A percentile compares a stretch with the other conserved stretches of the same genome.
Conservation (phyloP, 2,797 vertebrate genomes). For the Argyrosomus regius region DNA sequence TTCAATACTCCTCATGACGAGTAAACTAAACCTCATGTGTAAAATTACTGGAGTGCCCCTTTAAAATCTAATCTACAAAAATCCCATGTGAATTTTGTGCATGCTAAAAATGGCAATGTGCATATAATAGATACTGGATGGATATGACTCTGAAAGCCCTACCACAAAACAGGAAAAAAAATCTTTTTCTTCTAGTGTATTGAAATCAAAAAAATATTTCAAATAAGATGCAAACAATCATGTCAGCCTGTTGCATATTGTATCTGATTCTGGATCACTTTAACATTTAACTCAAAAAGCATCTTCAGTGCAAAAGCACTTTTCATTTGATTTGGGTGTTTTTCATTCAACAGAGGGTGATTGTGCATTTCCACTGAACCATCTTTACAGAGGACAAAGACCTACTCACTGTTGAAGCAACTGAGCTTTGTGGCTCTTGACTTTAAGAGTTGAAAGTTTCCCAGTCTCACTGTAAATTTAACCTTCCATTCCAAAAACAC, state of each 20-base stretch:
- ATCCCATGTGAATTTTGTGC: background rate
- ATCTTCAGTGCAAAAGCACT: conserved; percentile 17
- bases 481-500: conserved; percentile 60
- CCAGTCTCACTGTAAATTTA: conserved; percentile 52
- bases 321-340: conserved; percentile 37
- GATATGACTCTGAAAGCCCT: conserved; percentile 11
- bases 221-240: conserved; percentile 23
- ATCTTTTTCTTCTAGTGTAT: background rate
- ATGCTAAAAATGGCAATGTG: conserved; percentile 7
- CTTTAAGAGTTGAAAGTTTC: conserved; percentile 44
- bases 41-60: background rate
- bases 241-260: conserved; percentile 11
- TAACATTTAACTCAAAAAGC: conserved; percentile 22
- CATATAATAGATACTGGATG: background rate
- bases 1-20: background rate
- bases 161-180: background rate
- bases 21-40: background rate
- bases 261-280: conserved; percentile 25
- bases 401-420: conserved; percentile 39
- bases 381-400: conserved; percentile 65
- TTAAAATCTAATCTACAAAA: conserved; percentile 10
- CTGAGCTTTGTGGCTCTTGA: conserved; percentile 25
- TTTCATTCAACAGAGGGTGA: conserved; percentile 45
- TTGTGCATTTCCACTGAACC: conserved; percentile 61
- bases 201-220: conserved; percentile 16